Evolutionary conservation across 2,113 vertebrate genomes (phyloP).

Genomic region (Eublepharis macularius): DNA sequence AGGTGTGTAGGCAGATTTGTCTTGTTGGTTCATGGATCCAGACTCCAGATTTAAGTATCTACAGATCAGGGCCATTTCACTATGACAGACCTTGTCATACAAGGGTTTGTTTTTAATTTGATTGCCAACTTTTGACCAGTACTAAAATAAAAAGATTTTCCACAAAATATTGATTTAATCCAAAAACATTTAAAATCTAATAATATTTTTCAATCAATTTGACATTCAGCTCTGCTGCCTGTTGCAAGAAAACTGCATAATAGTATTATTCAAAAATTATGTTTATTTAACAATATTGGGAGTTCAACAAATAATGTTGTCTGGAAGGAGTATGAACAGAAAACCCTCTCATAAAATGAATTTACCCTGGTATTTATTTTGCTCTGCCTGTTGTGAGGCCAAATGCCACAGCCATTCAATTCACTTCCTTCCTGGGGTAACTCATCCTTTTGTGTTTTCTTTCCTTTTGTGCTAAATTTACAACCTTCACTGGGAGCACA

Average conservation of each 20-base stretch:
- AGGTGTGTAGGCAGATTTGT: no score
- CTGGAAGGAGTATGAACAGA: slow-evolving; percentile 3
- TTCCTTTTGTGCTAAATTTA: slow-evolving; percentile 33
- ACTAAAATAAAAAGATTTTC: not conserved
- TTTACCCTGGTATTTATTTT: slow-evolving; percentile 13
- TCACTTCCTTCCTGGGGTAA: not conserved
- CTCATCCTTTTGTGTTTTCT: slow-evolving; percentile 14
- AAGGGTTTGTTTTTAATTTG: not conserved
- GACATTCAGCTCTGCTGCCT: not conserved
- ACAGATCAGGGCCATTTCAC: no score
- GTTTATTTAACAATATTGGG: slow-evolving; percentile 5
- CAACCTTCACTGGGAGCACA: slow-evolving; percentile 9
- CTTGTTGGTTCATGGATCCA: no score
- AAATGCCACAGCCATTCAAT: not conserved
- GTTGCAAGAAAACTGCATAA: not conserved
- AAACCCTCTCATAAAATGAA: not conserved
- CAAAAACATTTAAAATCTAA: not conserved
- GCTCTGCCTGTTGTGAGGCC: slow-evolving; percentile 8
- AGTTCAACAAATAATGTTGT: slow-evolving; percentile 13
- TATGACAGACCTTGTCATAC: not conserved
- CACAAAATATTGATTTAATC: not conserved
- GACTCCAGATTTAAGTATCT: no score
- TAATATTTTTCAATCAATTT: not conserved
- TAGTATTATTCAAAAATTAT: not conserved
- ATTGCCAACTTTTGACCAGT: not conserved